Conservation (phyloP, 35 echinoderm and acorn worm species). For the Nesometra sesokonis region DNA sequence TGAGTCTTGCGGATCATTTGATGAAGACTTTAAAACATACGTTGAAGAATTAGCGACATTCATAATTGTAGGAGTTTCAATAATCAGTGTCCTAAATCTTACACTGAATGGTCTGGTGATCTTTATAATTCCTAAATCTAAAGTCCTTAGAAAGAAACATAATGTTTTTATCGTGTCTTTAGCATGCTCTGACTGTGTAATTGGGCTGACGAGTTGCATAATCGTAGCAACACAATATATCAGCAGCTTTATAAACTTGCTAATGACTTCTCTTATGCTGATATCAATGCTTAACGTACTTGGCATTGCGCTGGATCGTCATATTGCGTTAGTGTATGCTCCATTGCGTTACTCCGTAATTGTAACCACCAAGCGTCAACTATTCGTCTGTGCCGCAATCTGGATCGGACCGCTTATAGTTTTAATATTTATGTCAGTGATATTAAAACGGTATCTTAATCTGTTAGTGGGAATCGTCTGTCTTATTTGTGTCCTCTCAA, state of each 20-base stretch:
- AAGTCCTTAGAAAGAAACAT: not conserved
- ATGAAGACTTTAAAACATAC: too few relatives aligned
- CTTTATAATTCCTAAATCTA: not conserved
- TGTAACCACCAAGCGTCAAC: not conserved
- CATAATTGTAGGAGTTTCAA: too few relatives aligned
- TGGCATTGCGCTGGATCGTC: not conserved
- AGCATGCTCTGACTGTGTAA: not conserved
- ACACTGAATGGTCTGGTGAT: not conserved
- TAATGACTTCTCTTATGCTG: not conserved
- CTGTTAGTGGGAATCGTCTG: too few relatives aligned
- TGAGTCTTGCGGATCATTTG: too few relatives aligned
- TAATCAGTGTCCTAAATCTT: too few relatives aligned
- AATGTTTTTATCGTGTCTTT: not conserved
- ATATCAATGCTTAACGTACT: not conserved
- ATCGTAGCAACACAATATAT: not conserved
- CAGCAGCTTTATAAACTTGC: not conserved
- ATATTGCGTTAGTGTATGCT: not conserved
- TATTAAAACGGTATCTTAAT: too few relatives aligned
- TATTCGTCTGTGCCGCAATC: not conserved
- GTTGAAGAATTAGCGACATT: too few relatives aligned
- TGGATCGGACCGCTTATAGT: not conserved
- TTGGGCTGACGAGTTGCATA: not conserved
- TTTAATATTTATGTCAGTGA: too few relatives aligned
- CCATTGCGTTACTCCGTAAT: not conserved
- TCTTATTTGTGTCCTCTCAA: too few relatives aligned